Base-by-base conservation (phyloP, 2,888 invertebrate species). In the Cantharis flavilabris region DNA sequence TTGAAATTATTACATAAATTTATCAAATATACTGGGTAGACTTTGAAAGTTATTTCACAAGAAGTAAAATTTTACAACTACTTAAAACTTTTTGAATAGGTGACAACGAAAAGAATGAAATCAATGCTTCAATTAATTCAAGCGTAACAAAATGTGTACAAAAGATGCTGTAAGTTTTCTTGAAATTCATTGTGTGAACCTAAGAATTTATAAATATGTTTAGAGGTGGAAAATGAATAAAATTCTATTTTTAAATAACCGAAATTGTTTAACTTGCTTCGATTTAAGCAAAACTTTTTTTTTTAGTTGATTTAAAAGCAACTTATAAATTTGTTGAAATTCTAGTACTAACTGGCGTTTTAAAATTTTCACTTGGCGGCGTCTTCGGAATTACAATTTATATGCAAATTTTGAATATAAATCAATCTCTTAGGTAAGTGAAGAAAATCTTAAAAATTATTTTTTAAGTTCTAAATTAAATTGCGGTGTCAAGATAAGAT, bases 91-190 rank as follows among this genome's bases (percentile, higher is more conserved):
- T 67, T 67, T 67, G 23, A 67, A 67, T 67, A 72, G 67, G 72
- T 49, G 72, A 72, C 72, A 67, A 72, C 33, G 49, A 67, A 71
- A 65, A 65, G 65, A 67, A 65, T 63, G 28, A 20, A 67, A 26
- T 65, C 72, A 72, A 72, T 33, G 72, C 30, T 72, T 26, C 49
- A 62, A 63, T 65, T 72, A 72, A 28, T 65, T 72, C 72, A 72
- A 49, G 72, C 72, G 67, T 23, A 64, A 49, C 18, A 64, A 67
- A 72, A 72, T n/a, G 16, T 14, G 23, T 65, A 67, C 72, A 72
- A 72, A 72, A 28, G 72, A 7, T 65, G 20, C 33, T 49, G 49
- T 7, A 49, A 13, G 33, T 49, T 49, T 49, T 49, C n/a, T 49
- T 49, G n/a, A 49, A 49, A 1, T n/a, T 9, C 49, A 49, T 49